Evolutionary conservation across 2,113 vertebrate genomes (phyloP).

Genomic region (Gasterosteus nipponicus): DNA sequence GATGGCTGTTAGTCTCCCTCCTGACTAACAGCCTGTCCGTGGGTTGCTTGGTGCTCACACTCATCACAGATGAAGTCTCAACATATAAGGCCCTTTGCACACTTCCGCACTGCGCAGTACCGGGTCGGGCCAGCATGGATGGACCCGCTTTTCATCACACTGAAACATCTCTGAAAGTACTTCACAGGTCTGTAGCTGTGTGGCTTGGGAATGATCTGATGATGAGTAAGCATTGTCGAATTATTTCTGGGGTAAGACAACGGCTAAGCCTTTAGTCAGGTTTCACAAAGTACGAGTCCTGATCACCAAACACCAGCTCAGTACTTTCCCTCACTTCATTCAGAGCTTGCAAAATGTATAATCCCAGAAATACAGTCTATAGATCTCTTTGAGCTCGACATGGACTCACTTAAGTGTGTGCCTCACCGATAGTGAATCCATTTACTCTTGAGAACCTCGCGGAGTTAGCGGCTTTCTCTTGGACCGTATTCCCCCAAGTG

Average conservation of each 20-base stretch:
- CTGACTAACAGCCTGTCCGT: slow-evolving; percentile 34
- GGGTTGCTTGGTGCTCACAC: slow-evolving; percentile 45
- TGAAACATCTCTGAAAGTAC: slow-evolving; percentile 38
- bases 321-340: slow-evolving; percentile 30
- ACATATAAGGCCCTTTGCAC: slow-evolving; percentile 47
- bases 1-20: slow-evolving; percentile 18
- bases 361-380: slow-evolving; percentile 12
- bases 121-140: slow-evolving; percentile 37
- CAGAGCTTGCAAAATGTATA: slow-evolving; percentile 19
- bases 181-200: slow-evolving; percentile 27
- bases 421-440: slow-evolving; percentile 2
- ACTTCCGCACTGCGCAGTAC: slow-evolving; percentile 10
- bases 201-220: slow-evolving; percentile 43
- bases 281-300: slow-evolving; percentile 55
- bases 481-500: slow-evolving; percentile 4
- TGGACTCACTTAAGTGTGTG: slow-evolving; percentile 10
- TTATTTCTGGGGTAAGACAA: slow-evolving; percentile 67
- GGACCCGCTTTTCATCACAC: slow-evolving; percentile 50
- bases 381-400: slow-evolving; percentile 23
- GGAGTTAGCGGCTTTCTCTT: slow-evolving; percentile 5
- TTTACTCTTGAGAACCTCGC: slow-evolving; percentile 11
- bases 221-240: slow-evolving; percentile 21
- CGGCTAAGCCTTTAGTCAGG: slow-evolving; percentile 60
- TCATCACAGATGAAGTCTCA: slow-evolving; percentile 47
- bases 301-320: slow-evolving; percentile 48